phyloP scores from a whole-genome alignment of 2,888 invertebrate genomes.

The Oscheius myriophilus region DNA sequence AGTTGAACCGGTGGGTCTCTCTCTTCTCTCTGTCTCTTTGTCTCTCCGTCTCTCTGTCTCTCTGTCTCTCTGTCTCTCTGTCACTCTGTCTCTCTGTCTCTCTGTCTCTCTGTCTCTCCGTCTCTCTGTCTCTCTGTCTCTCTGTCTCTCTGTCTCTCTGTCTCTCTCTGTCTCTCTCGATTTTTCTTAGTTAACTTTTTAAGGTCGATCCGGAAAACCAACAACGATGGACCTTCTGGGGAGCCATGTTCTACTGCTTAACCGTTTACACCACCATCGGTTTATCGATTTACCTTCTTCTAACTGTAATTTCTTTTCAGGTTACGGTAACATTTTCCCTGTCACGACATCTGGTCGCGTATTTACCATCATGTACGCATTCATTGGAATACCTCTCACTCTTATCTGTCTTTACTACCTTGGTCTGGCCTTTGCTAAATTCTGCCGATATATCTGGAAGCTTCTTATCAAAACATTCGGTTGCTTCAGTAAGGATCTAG shows the following conservation, averaged over 20 bases:
- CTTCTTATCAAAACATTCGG: constrained; percentile 45
- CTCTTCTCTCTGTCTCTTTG: not conserved
- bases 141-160: too few species aligned
- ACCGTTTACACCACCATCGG: constrained; percentile 75
- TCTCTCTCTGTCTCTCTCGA: too few species aligned
- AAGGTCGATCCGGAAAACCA: constrained; percentile 50
- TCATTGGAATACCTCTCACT: constrained; percentile 67
- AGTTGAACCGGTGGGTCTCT: constrained; percentile 31
- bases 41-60: not conserved
- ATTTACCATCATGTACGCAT: constrained; percentile 66
- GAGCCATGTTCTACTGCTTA: constrained; percentile 66
- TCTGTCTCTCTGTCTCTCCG: too few species aligned
- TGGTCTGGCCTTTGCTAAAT: constrained; percentile 62
- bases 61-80: too few species aligned
- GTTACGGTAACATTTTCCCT: constrained; percentile 67
- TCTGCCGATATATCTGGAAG: constrained; percentile 57
- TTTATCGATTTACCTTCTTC: constrained; percentile 4
- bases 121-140: too few species aligned
- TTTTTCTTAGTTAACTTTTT: constrained; percentile 2
- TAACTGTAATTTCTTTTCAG: constrained; percentile 33
- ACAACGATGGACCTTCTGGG: constrained; percentile 59
- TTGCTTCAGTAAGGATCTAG: constrained; percentile 63
- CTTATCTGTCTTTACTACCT: constrained; percentile 63
- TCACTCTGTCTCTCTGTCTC: too few species aligned
- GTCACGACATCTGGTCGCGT: constrained; percentile 61